Conservation (phyloP, 2,888 invertebrate genomes). For the Spisula solida region DNA sequence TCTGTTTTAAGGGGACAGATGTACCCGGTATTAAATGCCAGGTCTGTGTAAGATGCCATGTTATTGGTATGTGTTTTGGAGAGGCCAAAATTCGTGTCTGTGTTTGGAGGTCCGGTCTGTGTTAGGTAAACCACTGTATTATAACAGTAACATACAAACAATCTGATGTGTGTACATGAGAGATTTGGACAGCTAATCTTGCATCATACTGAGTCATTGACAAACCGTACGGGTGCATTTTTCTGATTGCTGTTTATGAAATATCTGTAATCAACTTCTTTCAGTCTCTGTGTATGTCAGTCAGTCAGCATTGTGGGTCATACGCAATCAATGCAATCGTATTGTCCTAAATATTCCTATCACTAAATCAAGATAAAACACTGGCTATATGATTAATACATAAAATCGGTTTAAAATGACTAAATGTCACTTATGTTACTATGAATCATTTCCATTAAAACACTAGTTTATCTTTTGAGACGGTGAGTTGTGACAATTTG, state of each 20-base stretch:
- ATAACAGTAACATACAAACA: too few relatives aligned
- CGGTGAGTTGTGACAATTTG: neutral
- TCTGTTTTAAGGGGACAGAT: too few relatives aligned
- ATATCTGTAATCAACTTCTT: neutral
- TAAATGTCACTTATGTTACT: neutral
- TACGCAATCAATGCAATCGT: neutral
- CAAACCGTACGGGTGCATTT: neutral
- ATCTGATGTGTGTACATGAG: too few relatives aligned
- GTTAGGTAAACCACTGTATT: too few relatives aligned
- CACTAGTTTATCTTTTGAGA: neutral
- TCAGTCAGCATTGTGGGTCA: neutral
- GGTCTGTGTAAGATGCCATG: too few relatives aligned
- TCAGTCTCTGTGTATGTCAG: neutral
- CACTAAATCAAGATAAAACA: neutral
- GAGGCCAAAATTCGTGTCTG: too few relatives aligned
- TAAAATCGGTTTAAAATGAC: conserved; percentile 12
- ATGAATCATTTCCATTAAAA: conserved; percentile 23
- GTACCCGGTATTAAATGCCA: too few relatives aligned
- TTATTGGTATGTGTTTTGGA: too few relatives aligned
- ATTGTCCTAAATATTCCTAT: conserved; percentile 19
- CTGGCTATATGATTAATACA: neutral
- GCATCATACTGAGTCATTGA: too few relatives aligned
- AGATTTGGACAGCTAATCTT: too few relatives aligned
- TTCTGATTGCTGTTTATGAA: neutral
- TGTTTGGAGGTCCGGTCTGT: too few relatives aligned